phyloP scores from a whole-genome alignment of 2,113 vertebrate genomes.

The Periophthalmus modestus region DNA sequence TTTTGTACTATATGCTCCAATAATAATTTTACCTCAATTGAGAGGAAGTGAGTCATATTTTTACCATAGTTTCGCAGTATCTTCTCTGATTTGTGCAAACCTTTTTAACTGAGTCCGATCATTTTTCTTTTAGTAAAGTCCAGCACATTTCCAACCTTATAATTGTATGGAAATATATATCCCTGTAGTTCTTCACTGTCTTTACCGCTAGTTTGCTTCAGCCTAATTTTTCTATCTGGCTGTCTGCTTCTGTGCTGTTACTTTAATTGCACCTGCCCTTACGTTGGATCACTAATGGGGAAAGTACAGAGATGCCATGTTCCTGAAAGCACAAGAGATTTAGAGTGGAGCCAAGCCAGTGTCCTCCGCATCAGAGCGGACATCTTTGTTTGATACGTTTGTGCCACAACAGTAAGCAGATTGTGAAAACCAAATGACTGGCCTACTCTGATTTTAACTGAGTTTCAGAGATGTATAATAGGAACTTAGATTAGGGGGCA shows the following conservation, averaged over 20 bases:
- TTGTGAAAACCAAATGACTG: no score
- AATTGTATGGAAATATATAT: background rate
- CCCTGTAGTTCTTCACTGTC: background rate
- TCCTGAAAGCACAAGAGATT: background rate
- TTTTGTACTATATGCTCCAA: constrained; percentile 24
- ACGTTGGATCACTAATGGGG: background rate
- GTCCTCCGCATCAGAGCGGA: background rate
- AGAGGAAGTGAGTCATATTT: background rate
- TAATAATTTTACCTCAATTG: constrained; percentile 23
- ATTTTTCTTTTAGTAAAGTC: background rate
- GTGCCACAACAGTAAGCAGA: no score
- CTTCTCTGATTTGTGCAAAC: background rate
- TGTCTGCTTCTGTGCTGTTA: background rate
- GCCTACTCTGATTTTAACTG: no score
- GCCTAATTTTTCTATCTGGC: background rate
- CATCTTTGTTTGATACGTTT: background rate
- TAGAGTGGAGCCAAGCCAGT: no score
- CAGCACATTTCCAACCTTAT: background rate
- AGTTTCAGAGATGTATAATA: no score
- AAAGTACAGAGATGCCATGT: background rate
- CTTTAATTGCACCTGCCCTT: background rate
- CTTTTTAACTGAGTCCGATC: background rate
- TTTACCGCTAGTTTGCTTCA: background rate
- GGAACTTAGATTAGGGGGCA: no score
- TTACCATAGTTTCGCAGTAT: background rate